These are phyloP conservation scores for Naja naja DNA, from an alignment of 2,113 vertebrate species.

Conservation along the genomic window DNA sequence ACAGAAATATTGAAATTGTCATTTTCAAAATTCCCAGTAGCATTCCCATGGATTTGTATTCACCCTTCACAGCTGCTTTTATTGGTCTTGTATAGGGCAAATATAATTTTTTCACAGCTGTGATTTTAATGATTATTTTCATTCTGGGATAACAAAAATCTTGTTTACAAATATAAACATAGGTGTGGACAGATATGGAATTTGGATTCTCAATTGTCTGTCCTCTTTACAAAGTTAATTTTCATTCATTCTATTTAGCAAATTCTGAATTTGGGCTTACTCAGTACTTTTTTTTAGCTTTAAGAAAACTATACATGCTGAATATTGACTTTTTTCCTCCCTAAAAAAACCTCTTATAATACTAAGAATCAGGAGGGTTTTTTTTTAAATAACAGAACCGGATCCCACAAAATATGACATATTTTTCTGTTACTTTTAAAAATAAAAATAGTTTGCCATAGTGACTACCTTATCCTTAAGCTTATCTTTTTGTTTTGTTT, in stretches of 20 bases:
- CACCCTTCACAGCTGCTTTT: not conserved
- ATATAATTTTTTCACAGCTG: not conserved
- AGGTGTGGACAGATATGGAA: not conserved
- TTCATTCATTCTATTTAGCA: not conserved
- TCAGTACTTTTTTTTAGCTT: not conserved
- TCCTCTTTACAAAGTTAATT: not conserved
- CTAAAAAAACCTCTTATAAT: not conserved
- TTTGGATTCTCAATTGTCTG: not conserved
- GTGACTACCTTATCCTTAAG: not conserved
- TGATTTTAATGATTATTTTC: not conserved
- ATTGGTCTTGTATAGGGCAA: not conserved
- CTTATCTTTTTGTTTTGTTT: not conserved
- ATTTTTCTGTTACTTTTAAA: not conserved
- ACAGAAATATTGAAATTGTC: not conserved
- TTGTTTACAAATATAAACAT: not conserved
- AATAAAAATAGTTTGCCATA: not conserved
- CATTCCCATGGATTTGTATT: not conserved
- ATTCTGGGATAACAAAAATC: not conserved
- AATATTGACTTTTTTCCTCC: not conserved
- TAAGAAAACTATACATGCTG: not conserved
- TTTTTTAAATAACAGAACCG: not conserved
- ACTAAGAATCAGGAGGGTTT: too few relatives aligned
- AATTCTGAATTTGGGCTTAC: not conserved
- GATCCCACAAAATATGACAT: not conserved
- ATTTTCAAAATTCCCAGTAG: not conserved